These are phyloP conservation scores for Pyrrhia umbra DNA, from an alignment of 2,888 invertebrate species.

Conservation along the genomic window DNA sequence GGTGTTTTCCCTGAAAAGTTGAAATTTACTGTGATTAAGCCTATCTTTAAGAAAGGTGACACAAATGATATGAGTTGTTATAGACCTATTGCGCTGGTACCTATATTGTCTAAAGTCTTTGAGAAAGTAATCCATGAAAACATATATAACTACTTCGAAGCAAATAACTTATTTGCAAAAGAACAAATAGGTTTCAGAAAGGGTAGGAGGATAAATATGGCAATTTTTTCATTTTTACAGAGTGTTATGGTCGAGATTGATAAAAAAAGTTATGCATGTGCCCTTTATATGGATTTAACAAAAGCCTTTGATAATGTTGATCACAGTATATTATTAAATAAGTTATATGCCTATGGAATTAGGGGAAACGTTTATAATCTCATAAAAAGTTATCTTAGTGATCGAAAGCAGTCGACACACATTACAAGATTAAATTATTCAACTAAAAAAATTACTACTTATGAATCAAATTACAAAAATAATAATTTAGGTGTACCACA, in stretches of 20 bases:
- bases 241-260: no score
- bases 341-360: conserved; percentile 11
- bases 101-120: neutral
- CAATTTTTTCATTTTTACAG: no score
- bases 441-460: no score
- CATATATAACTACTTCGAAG: no score
- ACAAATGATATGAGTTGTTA: conserved; percentile 7
- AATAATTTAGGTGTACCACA: no score
- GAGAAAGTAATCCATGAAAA: no score
- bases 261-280: conserved; percentile 1
- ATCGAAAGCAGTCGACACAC: conserved; percentile 6
- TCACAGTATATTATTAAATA: conserved; percentile 7
- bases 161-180: conserved; percentile 1
- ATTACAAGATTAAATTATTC: no score
- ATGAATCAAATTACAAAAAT: no score
- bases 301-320: conserved; percentile 10
- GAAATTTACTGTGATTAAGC: no score
- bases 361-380: conserved; percentile 12
- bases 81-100: conserved; percentile 9
- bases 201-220: neutral
- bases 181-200: conserved; percentile 6
- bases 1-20: no score
- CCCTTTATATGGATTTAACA: conserved; percentile 8
- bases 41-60: conserved; percentile 11
- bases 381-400: conserved; percentile 10